Conservation (phyloP, 2,113 vertebrate species). For the Gopherus evgoodei region DNA sequence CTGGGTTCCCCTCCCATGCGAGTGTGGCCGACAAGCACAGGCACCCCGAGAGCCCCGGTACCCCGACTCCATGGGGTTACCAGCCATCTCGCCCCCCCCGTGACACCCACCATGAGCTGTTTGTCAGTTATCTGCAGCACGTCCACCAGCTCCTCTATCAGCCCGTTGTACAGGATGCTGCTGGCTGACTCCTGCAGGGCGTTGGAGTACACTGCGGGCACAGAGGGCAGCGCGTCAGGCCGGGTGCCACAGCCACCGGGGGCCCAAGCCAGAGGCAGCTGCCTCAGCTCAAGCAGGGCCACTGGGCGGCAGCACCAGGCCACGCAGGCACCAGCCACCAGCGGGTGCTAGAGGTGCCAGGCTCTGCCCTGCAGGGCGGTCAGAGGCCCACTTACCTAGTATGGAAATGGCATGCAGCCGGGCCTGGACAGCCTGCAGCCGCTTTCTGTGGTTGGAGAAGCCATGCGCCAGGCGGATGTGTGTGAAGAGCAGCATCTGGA, state of each 20-base stretch:
- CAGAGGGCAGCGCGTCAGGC: background rate
- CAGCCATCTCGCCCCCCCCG: background rate
- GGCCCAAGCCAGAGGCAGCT: background rate
- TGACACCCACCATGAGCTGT: slow-evolving; percentile 90
- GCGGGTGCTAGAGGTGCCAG: too few relatives aligned
- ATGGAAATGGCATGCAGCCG: slow-evolving; percentile 96
- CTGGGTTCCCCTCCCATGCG: too few relatives aligned
- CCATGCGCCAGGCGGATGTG: slow-evolving; percentile 96
- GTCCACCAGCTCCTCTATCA: slow-evolving; percentile 96
- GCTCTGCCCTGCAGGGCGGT: background rate
- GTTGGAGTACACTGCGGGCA: slow-evolving; percentile 92
- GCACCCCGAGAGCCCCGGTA: background rate
- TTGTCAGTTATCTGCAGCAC: slow-evolving; percentile 96
- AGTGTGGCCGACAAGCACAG: background rate
- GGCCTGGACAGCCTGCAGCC: slow-evolving; percentile 94
- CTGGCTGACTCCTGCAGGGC: slow-evolving; percentile 96
- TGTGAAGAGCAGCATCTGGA: slow-evolving; percentile 92
- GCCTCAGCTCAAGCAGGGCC: too few relatives aligned
- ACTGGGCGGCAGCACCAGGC: too few relatives aligned
- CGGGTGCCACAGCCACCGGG: background rate
- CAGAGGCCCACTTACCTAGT: slow-evolving; percentile 81
- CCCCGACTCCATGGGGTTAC: background rate
- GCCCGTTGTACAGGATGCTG: slow-evolving; percentile 96
- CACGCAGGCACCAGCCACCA: background rate
- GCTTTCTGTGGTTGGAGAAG: slow-evolving; percentile 97